Base-by-base conservation (phyloP, 2,797 vertebrate genomes). In the Rhyacichthys aspro region DNA sequence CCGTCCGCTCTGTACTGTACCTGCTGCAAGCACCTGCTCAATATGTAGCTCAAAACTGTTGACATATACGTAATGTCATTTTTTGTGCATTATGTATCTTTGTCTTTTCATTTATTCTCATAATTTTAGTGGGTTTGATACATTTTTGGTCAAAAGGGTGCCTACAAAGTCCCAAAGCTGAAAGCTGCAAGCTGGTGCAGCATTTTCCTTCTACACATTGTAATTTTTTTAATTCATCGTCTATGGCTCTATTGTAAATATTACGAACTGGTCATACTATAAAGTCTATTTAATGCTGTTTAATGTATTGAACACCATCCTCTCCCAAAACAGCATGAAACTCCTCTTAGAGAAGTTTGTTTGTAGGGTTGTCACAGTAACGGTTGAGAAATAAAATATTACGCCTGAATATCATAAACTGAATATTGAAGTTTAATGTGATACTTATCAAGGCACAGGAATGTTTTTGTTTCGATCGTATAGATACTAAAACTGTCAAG, bases 11-110 rank as follows among this genome's bases (percentile, higher is more conserved):
- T 50, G 46, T 12, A 23, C 7, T 2, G 41, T 70, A 62, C 63
- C 68, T 70, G 61, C 57, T 15, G 0, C 43, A 57, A 43, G 10
- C 53, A 65, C 70, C 65, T 67, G 55, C 14, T 28, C 23, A 28
- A 6, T 6, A 28, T 28, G 23, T 28, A 28, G 23, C 23, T 5
- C 4, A 28, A 28, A 28, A 1, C 44, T 43, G 34, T 61, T n/a
- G 48, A 0, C 32, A 3, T 11, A n/a, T n/a, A n/a, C n/a, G n/a
- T n/a, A n/a, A n/a, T n/a, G n/a, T n/a, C n/a, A n/a, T n/a, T n/a
- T n/a, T n/a, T n/a, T n/a, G n/a, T n/a, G n/a, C n/a, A n/a, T n/a
- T n/a, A n/a, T n/a, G n/a, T n/a, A n/a, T n/a, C n/a, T n/a, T n/a
- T n/a, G n/a, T n/a, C n/a, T n/a, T n/a, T n/a, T n/a, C n/a, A n/a